Percentiles rank a stretch among this genome's conserved stretches.
phyloP scores from a whole-genome alignment of 2,113 vertebrate species.

The Engystomops pustulosus region DNA sequence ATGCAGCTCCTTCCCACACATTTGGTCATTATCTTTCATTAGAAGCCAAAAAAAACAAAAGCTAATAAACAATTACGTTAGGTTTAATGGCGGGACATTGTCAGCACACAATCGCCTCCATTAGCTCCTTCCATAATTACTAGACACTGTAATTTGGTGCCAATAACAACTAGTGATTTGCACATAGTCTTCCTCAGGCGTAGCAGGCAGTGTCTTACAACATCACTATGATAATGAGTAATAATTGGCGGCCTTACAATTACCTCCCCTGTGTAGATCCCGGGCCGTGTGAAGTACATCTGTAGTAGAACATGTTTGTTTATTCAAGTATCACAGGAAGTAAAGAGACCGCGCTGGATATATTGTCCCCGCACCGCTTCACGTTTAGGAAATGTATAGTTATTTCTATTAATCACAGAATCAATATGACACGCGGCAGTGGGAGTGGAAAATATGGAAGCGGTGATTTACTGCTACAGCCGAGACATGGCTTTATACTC shows the following conservation, averaged over 20 bases:
- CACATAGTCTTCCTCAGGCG: conserved; percentile 46
- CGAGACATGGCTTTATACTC: not conserved
- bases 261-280: not conserved
- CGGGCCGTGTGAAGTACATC: not conserved
- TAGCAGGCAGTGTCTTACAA: conserved; percentile 16
- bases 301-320: not conserved
- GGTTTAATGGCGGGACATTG: conserved; percentile 45
- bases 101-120: conserved; percentile 54
- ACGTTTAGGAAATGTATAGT: not conserved
- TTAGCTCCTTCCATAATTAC: conserved; percentile 57
- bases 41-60: conserved; percentile 64
- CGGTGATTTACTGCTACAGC: not conserved
- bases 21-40: conserved; percentile 64
- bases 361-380: not conserved
- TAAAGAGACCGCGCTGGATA: not conserved
- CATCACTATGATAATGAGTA: conserved; percentile 21
- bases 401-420: not conserved
- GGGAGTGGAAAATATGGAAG: not conserved
- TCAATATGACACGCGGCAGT: not conserved
- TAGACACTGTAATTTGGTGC: conserved; percentile 45
- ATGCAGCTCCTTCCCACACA: conserved; percentile 63
- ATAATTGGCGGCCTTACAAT: conserved; percentile 32
- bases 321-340: not conserved
- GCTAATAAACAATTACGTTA: conserved; percentile 62
- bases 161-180: conserved; percentile 49